Base-by-base conservation (phyloP, 2,113 vertebrate genomes). In the Nipponia nippon region DNA sequence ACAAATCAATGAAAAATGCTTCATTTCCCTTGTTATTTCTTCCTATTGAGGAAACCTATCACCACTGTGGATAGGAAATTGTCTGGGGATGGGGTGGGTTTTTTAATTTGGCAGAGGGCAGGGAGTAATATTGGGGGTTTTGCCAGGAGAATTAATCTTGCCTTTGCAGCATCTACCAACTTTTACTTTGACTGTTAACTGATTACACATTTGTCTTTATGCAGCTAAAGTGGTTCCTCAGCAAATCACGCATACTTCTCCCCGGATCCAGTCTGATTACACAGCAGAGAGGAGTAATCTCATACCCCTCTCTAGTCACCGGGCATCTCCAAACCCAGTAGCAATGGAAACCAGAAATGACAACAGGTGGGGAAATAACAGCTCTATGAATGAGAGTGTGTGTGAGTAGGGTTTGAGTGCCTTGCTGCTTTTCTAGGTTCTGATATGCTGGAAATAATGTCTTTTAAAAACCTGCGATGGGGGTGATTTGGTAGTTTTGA, bases 221-320 rank as follows among this genome's bases (percentile, higher is more conserved):
- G 22, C 97, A 99, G 99, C 99, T 97, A 99, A 99, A 98, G 99
- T 99, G 87, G 99, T 99, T 89, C 99, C 99, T 79, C 99, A 99
- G 97, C 99, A 99, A 58, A 99, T 99, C 55, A 99, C 99, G 2
- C 99, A 99, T 93, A 99, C 99, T 77, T 99, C 99, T 87, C 98
- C 99, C 59, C 98, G 99, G n/a, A 99, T 99, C 96, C 99, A 99
- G 97, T 97, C 99, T 9, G 99, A 99, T 52, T 99, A 99, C 90
- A 97, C 99, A 9, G 98, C 98, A 59, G 99, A 99, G 83, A 98
- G 99, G 92, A 96, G 99, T 65, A 99, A 98, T 96, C 99, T 99
- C 78, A 99, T 99, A 83, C 98, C 99, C 55, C 99, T 99, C 71
- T 98, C 99, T 32, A 99, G 99, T 50, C 99, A 99, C 92, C 97